These are phyloP conservation scores for Channa argus DNA, from an alignment of 2,113 vertebrate species.

Conservation along the genomic window DNA sequence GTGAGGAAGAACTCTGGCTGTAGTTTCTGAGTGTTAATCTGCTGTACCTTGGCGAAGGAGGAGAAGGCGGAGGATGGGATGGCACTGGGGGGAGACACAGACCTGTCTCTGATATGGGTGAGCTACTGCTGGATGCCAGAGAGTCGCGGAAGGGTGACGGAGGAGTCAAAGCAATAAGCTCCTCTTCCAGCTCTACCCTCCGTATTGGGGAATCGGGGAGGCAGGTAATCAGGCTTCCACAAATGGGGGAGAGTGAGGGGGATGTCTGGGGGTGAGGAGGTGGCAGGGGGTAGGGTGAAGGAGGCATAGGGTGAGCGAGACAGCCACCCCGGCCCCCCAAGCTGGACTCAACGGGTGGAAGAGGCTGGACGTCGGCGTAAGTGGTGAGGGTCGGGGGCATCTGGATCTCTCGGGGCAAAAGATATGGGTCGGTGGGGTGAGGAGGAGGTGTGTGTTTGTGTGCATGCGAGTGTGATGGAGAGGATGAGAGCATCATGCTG, in stretches of 20 bases:
- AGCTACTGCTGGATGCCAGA: constrained; percentile 89
- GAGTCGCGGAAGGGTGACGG: constrained; percentile 98
- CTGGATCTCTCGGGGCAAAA: constrained; percentile 91
- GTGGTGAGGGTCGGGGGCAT: constrained; percentile 94
- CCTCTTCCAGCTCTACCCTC: constrained; percentile 90
- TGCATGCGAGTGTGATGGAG: constrained; percentile 72
- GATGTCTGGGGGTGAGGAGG: constrained; percentile 68
- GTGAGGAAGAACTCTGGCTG: constrained; percentile 97
- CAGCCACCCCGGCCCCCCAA: constrained; percentile 73
- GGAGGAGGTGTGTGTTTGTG: constrained; percentile 76
- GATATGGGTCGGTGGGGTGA: constrained; percentile 85
- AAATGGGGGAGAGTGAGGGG: constrained; percentile 70
- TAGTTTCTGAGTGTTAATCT: constrained; percentile 95
- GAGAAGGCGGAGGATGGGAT: constrained; percentile 90
- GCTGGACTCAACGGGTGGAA: constrained; percentile 89
- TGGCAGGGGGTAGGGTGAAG: constrained; percentile 64
- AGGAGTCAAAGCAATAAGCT: constrained; percentile 94
- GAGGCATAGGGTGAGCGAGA: constrained; percentile 59
- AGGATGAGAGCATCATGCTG: constrained; percentile 92
- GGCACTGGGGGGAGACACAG: constrained; percentile 87
- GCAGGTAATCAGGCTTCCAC: constrained; percentile 69
- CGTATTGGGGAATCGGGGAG: constrained; percentile 78
- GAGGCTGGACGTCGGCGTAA: constrained; percentile 92
- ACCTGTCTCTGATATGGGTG: constrained; percentile 85
- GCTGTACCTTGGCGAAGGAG: constrained; percentile 92